Evolutionary conservation across 2,113 vertebrate genomes (phyloP).

Genomic region (Synchiropus splendidus): DNA sequence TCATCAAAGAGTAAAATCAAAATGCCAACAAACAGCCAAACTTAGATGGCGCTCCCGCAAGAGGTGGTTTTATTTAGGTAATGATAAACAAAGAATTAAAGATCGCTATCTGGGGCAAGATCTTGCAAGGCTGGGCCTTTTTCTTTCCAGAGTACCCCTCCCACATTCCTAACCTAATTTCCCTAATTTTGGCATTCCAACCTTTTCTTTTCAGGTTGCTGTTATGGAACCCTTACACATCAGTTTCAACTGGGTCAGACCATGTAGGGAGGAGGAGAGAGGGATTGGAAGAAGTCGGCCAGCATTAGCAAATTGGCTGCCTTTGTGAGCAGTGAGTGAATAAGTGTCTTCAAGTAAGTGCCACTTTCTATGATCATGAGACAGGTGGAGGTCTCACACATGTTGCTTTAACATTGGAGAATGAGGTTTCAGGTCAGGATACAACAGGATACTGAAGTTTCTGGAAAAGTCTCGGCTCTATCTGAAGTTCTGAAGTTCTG

Average conservation of each 20-base stretch:
- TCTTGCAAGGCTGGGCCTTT: slow-evolving; percentile 18
- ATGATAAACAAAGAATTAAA: slow-evolving; percentile 26
- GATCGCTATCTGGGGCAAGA: slow-evolving; percentile 28
- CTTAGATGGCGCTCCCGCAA: slow-evolving; percentile 9
- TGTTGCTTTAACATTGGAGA: too few species aligned
- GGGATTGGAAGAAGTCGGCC: too few species aligned
- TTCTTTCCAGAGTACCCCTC: too few species aligned
- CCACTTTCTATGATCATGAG: too few species aligned
- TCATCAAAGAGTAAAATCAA: not conserved
- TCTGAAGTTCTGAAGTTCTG: too few species aligned
- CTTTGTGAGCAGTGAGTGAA: too few species aligned
- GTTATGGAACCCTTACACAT: slow-evolving; percentile 26
- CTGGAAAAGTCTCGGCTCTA: too few species aligned
- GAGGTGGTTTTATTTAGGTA: slow-evolving; percentile 6
- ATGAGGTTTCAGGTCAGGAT: too few species aligned
- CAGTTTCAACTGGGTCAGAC: slow-evolving; percentile 36
- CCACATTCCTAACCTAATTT: not conserved
- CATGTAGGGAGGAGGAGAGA: not conserved
- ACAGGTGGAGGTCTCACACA: too few species aligned
- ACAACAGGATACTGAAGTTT: too few species aligned
- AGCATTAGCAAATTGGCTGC: too few species aligned
- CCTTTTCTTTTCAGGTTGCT: slow-evolving; percentile 12
- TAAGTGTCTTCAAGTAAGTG: too few species aligned
- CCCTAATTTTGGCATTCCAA: slow-evolving; percentile 10
- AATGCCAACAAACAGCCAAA: slow-evolving; percentile 4